Base-by-base conservation (phyloP, 2,113 vertebrate species). In the Typhlomys cinereus region DNA sequence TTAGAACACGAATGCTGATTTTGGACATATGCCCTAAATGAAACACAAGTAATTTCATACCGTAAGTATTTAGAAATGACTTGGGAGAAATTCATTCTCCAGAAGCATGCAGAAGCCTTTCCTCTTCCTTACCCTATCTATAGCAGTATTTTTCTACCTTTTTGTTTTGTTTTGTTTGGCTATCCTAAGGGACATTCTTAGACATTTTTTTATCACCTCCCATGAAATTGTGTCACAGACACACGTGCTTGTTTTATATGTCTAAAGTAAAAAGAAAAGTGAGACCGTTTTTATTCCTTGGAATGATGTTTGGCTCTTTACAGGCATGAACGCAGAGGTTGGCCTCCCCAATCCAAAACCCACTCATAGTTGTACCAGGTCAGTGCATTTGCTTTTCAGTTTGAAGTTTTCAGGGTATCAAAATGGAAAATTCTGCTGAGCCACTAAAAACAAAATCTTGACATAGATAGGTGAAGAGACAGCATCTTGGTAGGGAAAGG, bases 61-160 rank as follows among this genome's bases (percentile, higher is more conserved):
- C 57, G 50, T 88, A 96, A 62, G 9, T 4, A 64, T 61, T 44
- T 61, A 90, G 46, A 87, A 91, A 84, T 13, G 74, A 62, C 41
- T 69, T 3, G 9, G 46, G 46, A 39, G 92, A 94, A 89, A 78
- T 17, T 66, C 21, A 6, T 11, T 79, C 18, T 80, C 52, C 7
- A 10, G 2, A 85, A 71, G 27, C 34, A 64, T 29, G 59, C 1
- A n/a, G 20, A 83, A 8, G 70, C 36, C 34, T 74, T 70, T 41
- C 27, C 85, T 36, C 36, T 82, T 84, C 34, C n/a, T n/a, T 18
- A 64, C 7, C 7, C 7, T 62, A 50, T 54, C 27, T 57, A 39
- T 4, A 85, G 29, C 1, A 18, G 20, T 34, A 44, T 52, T 80
- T 89, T 73, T 89, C 27, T 81, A 54, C 4, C 18, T 39, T 23